A percentile compares a stretch with the other conserved stretches of the same genome.
Evolutionary conservation across 1,140 invertebrate genomes (phyloP).

Genomic region (Ceratitis capitata): DNA sequence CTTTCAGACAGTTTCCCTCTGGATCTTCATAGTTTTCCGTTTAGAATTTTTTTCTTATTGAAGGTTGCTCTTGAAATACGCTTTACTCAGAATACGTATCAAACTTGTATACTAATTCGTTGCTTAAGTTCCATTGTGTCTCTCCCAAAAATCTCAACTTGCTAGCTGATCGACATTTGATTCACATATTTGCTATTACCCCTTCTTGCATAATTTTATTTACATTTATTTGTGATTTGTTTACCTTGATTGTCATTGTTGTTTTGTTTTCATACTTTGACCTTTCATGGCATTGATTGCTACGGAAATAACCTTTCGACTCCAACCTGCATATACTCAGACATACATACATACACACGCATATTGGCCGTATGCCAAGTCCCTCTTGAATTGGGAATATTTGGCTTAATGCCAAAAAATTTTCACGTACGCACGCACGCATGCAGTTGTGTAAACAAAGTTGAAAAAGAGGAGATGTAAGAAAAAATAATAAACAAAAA

Average conservation of each 20-base stretch:
- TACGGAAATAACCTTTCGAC: not conserved
- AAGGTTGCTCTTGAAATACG: no score
- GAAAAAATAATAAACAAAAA: not conserved
- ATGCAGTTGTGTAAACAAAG: slow-evolving; percentile 21
- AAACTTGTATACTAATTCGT: no score
- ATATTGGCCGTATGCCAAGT: no score
- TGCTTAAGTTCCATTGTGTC: no score
- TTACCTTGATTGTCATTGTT: slow-evolving; percentile 2
- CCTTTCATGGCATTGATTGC: slow-evolving; percentile 29
- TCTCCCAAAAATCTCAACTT: no score
- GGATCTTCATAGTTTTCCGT: no score
- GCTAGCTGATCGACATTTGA: not conserved
- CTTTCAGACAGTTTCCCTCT: no score
- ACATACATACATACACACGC: not conserved
- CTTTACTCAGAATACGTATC: no score
- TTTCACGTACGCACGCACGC: slow-evolving; percentile 26
- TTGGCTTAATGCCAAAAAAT: slow-evolving; percentile 30
- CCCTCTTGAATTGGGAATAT: not conserved
- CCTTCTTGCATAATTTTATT: not conserved
- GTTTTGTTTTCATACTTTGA: not conserved
- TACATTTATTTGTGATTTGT: not conserved
- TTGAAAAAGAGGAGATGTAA: no score
- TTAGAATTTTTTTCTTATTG: no score
- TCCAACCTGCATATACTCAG: not conserved
- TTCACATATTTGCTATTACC: not conserved